phyloP scores from a whole-genome alignment of 2,113 vertebrate species.

The Tricholaema leucomelas region DNA sequence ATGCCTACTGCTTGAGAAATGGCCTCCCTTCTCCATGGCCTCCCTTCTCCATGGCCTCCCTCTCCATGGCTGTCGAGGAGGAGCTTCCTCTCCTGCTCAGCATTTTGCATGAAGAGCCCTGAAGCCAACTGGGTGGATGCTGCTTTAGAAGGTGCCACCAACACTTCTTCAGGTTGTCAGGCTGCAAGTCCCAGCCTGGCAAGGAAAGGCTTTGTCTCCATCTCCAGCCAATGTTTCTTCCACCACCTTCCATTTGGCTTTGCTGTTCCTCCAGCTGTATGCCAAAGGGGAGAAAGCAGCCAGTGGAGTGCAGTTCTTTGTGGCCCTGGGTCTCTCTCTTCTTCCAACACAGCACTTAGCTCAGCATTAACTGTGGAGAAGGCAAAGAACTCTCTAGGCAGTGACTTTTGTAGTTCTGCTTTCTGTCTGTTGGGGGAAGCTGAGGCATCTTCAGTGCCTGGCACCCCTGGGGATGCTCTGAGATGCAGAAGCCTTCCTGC shows the following conservation, averaged over 20 bases:
- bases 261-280: accelerated
- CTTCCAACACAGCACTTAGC: not conserved
- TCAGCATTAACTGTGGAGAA: not conserved
- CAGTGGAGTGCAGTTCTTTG: not conserved
- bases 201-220: not conserved
- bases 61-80: not conserved
- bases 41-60: not conserved
- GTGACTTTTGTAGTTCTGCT: not conserved
- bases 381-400: not conserved
- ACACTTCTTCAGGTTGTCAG: not conserved
- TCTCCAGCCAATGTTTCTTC: not conserved
- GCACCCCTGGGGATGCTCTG: accelerated
- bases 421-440: not conserved
- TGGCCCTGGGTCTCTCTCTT: not conserved
- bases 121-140: not conserved
- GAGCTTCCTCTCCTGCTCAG: not conserved
- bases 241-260: not conserved
- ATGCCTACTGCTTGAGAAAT: not conserved
- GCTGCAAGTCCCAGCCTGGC: not conserved
- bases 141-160: not conserved
- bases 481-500: not conserved
- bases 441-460: not conserved
- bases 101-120: not conserved
- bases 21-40: not conserved
- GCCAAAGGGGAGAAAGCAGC: not conserved